Percentiles rank a stretch among this genome's conserved stretches.
phyloP scores from a whole-genome alignment of 2,888 invertebrate genomes.

The Miltochrista miniata region DNA sequence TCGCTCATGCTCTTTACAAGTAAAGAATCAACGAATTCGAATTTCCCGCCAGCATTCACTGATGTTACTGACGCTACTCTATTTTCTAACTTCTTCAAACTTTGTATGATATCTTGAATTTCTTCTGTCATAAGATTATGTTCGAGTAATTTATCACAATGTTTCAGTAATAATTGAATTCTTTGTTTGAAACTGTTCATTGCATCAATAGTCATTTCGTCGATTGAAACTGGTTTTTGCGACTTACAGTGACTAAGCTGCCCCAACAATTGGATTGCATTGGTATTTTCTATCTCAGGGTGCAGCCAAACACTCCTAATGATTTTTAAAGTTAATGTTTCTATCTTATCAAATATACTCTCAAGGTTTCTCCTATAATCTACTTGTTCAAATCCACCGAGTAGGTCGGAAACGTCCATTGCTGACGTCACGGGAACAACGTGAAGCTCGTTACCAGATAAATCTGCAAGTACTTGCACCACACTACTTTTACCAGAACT shows the following conservation, averaged over 20 bases:
- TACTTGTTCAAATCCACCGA: conserved; percentile 98
- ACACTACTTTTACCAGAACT: conserved; percentile 92
- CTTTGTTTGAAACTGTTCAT: conserved; percentile 56
- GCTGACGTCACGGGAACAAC: conserved; percentile 93
- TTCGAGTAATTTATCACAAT: conserved; percentile 53
- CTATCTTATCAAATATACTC: conserved; percentile 84
- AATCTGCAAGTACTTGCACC: conserved; percentile 89
- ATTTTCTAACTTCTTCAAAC: conserved; percentile 62
- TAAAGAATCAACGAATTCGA: conserved; percentile 96
- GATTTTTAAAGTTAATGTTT: conserved; percentile 77
- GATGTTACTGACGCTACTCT: conserved; percentile 82
- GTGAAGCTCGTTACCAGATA: conserved; percentile 89
- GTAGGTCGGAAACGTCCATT: conserved; percentile 96
- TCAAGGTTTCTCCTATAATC: conserved; percentile 90
- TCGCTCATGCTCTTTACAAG: conserved; percentile 92
- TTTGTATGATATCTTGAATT: conserved; percentile 52
- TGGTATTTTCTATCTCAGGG: conserved; percentile 46
- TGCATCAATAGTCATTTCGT: conserved; percentile 45
- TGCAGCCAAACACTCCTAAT: conserved; percentile 74
- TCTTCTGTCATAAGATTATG: conserved; percentile 33
- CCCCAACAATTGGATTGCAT: conserved; percentile 54
- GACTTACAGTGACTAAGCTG: conserved; percentile 59
- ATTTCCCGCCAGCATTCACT: conserved; percentile 93
- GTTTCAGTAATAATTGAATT: conserved; percentile 53
- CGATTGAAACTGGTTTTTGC: conserved; percentile 37